Conservation (phyloP, 2,888 invertebrate species). For the Sabatieria punctata region DNA sequence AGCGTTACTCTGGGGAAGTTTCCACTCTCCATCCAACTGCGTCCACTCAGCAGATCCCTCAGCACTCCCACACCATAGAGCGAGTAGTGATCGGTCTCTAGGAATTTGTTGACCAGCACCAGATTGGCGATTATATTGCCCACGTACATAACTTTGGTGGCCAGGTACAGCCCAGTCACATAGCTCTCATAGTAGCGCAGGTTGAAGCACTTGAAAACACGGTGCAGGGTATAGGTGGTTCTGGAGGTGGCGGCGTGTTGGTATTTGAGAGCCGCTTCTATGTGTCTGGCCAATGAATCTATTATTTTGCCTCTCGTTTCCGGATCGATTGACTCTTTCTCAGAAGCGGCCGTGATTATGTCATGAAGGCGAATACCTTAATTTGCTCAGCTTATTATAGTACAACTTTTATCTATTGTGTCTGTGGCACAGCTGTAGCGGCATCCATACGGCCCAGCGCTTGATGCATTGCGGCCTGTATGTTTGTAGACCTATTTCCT, state of each 20-base stretch:
- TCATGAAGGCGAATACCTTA: conserved; percentile 28
- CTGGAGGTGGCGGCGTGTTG: conserved; percentile 29
- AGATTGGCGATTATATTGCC: conserved; percentile 27
- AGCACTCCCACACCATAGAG: conserved; percentile 28
- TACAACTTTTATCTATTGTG: too few species aligned
- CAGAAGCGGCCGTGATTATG: conserved; percentile 30
- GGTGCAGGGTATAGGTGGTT: conserved; percentile 27
- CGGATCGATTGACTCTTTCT: conserved; percentile 30
- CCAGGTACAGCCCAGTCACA: conserved; percentile 30
- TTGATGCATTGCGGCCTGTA: too few species aligned
- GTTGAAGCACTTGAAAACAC: conserved; percentile 26
- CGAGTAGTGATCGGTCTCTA: conserved; percentile 27
- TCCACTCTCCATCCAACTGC: conserved; percentile 29
- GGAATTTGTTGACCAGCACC: conserved; percentile 27
- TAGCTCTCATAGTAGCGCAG: conserved; percentile 23
- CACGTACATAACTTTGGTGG: conserved; percentile 28
- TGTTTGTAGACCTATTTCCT: too few species aligned
- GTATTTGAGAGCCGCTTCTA: conserved; percentile 27
- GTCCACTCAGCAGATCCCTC: conserved; percentile 23
- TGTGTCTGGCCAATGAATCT: conserved; percentile 27
- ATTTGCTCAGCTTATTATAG: too few species aligned
- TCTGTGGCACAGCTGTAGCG: too few species aligned
- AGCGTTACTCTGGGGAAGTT: too few species aligned
- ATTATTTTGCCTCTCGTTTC: conserved; percentile 28
- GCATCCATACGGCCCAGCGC: too few species aligned